phyloP scores from a whole-genome alignment of 2,888 invertebrate genomes.

The Tenthredo amoena region DNA sequence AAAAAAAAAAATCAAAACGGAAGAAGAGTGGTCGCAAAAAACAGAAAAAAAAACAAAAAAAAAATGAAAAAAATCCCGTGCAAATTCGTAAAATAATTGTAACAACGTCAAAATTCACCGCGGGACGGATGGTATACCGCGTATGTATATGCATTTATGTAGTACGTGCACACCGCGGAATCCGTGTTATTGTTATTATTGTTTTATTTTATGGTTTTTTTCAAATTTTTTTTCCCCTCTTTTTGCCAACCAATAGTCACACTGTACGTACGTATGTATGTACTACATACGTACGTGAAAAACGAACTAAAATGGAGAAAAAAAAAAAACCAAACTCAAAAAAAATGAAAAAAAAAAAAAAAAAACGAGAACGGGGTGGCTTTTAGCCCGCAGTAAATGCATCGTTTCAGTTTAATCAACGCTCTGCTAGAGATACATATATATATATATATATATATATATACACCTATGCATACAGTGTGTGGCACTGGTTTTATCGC shows the following conservation, averaged over 20 bases:
- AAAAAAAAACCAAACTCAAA: neutral
- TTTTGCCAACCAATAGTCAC: neutral
- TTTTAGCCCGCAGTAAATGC: constrained; percentile 38
- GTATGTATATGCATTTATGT: too few relatives aligned
- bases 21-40: too few relatives aligned
- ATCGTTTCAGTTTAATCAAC: constrained; percentile 44
- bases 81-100: too few relatives aligned
- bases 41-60: too few relatives aligned
- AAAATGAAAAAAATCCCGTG: too few relatives aligned
- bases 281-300: neutral
- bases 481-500: neutral
- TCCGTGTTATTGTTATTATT: too few relatives aligned
- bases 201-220: too few relatives aligned
- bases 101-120: too few relatives aligned
- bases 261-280: neutral
- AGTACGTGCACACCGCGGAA: too few relatives aligned
- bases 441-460: neutral
- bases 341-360: neutral
- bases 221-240: neutral
- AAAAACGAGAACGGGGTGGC: neutral
- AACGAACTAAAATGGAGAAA: neutral
- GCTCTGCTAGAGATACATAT: neutral
- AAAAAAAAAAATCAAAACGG: too few relatives aligned
- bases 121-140: too few relatives aligned
- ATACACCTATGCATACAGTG: neutral